Evolutionary conservation across 2,888 invertebrate genomes (phyloP), one percentile per base, ranked within the genome.

Genomic region (Heliconius erato): DNA sequence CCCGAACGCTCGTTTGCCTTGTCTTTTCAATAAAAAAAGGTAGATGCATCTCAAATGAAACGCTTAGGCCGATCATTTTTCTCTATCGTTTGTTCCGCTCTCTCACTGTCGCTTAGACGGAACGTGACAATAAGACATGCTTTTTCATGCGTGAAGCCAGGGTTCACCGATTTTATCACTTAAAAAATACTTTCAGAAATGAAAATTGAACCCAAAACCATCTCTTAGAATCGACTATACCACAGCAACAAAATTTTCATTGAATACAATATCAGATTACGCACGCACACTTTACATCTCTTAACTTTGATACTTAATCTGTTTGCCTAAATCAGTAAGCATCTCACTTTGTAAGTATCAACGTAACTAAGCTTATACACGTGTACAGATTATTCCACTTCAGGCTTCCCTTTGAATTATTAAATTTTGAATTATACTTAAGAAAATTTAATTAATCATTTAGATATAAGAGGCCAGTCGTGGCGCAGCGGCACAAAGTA

Each of bases 331-430:
- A 78, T 49, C 78, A 32, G 44, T 78, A 68, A 78, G 49, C 49
- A 49, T 78, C 78, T 23, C 78, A 78, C 78, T 78, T 78, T 32
- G 78, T 78, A 78, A 78, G 68, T 78, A 78, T 68, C 67, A 78
- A 68, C 68, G 44, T 68, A 9, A 54, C 54, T 54, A 78, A 78
- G 44, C 65, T 49, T 28, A 78, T 76, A 78, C 78, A 32, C 68
- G 78, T 78, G 78, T 67, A 68, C 26, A 67, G 67, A 68, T 76
- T 76, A 76, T 78, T 68, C 49, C 78, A 28, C 78, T 78, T 78
- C 28, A 78, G 19, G 12, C 44, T 44, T 28, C 65, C 14, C 67
- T 68, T 49, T 49, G 28, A 44, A 78, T 59, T 76, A 49, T 49
- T 65, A 78, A 67, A 28, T 44, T 78, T 44, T 65, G 44, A 78